Base-by-base conservation (phyloP, 2,888 invertebrate species). In the Drosophila villosipedis region DNA sequence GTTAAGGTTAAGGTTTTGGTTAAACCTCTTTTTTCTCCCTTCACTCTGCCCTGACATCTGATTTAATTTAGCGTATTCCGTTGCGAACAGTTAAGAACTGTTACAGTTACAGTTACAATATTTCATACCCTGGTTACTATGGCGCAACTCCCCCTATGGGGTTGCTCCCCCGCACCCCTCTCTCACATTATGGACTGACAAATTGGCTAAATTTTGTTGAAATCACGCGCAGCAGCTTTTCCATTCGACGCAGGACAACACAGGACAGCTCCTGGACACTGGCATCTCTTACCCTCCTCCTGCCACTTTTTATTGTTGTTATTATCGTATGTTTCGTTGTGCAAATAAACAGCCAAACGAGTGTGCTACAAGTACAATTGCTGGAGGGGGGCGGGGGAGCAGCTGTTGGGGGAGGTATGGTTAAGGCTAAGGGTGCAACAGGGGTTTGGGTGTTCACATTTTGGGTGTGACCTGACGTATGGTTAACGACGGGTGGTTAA, bases 121-220 rank as follows among this genome's bases (percentile, higher is more conserved):
- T 16, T 60, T 68, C 5, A 31, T 66, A 68, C 25, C 58, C 60
- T 53, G n/a, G n/a, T 50, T 61, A 54, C 22, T 14, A 12, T 55
- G 43, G 19, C 22, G 57, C 35, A 22, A 53, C 41, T 35, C 2
- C 31, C 31, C 2, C 12, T 12, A 19, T 12, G 57, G 35, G 53
- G 3, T 9, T 50, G 16, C 10, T 0, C n/a, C 16, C 9, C 2
- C 47, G 47, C 16, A 9, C 4, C 25, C 22, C 9, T 9, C 16
- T 25, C 0, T 25, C 47, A 9, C 9, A 14, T 25, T 16, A 9
- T 25, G 47, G 47, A 2, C 47, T 28, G n/a, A 33, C 66, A 89
- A 91, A 91, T 91, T 91, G 90, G 91, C 91, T 89, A 91, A 91
- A 91, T 91, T 91, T 91, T 78, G 75, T 61, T 74, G 70, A 88